Evolutionary conservation across 2,888 invertebrate genomes (phyloP).

Genomic region (Pinctada fucata): DNA sequence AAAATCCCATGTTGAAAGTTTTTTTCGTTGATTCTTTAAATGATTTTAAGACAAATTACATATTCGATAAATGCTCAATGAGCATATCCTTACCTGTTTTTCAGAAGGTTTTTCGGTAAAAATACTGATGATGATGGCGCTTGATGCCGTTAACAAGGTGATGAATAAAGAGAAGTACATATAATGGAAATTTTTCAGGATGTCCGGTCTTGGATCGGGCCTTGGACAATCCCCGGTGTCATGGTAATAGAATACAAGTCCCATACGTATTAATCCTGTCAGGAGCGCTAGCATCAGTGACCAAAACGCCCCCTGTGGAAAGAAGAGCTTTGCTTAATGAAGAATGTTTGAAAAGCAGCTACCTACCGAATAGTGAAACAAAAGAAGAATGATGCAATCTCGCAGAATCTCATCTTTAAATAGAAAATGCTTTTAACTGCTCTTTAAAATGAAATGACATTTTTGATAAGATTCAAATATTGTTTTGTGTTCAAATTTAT

Average conservation of each 20-base stretch:
- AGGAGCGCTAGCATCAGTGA: slow-evolving; percentile 77
- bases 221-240: slow-evolving; percentile 51
- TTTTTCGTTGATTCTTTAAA: too few species aligned
- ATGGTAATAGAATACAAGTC: slow-evolving; percentile 75
- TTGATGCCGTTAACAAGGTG: slow-evolving; percentile 75
- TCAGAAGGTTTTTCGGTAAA: slow-evolving; percentile 77
- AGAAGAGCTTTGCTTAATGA: neutral
- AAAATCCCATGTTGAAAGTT: too few species aligned
- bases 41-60: too few species aligned
- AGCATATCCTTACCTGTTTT: slow-evolving; percentile 62
- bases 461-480: too few species aligned
- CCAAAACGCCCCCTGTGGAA: slow-evolving; percentile 78
- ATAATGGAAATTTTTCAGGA: slow-evolving; percentile 72
- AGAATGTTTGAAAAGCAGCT: too few species aligned
- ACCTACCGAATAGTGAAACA: too few species aligned
- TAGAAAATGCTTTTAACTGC: too few species aligned
- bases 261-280: slow-evolving; percentile 76
- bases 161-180: slow-evolving; percentile 79
- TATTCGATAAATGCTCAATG: too few species aligned
- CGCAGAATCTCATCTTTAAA: too few species aligned
- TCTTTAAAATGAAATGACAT: too few species aligned
- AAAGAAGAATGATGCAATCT: too few species aligned
- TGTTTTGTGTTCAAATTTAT: too few species aligned
- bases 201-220: slow-evolving; percentile 54
- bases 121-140: slow-evolving; percentile 76